Evolutionary conservation across 2,797 vertebrate genomes (phyloP), one percentile per base, ranked within the genome.

Genomic region (Spatula clypeata): DNA sequence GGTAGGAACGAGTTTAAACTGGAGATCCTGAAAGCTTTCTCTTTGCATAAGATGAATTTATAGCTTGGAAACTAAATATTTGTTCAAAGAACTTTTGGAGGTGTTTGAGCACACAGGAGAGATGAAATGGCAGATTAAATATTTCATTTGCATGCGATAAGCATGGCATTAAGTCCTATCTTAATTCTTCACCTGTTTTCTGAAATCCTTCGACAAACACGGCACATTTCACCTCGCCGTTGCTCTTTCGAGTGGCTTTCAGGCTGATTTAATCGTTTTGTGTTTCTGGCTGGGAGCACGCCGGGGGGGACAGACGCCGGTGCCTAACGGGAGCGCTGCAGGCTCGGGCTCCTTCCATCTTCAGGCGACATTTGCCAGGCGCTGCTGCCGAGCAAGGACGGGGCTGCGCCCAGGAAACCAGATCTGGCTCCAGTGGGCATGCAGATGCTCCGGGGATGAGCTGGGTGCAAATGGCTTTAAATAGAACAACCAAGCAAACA

Each of bases 1-100:
- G 82, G 93, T 75, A 84, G 54, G 82, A 96, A 96, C 86, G 44
- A 95, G 95, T 97, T 96, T 96, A 77, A 97, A 95, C 96, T 96
- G 86, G 97, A 96, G 79, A 62, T 72, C 88, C 88, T 96, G 90
- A 97, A 97, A 91, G 83, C 95, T 96, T 94, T 90, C 86, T 96
- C 95, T 97, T 97, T 97, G 96, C 94, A 95, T 96, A 93, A 94
- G 92, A 77, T 17, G 11, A 95, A 94, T 96, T 95, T 96, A 96
- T 92, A 85, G 88, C 87, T 95, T 97, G 86, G 88, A 97, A 97
- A 95, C 90, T 96, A 97, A 91, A 86, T 96, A 96, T 91, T 97
- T 97, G 93, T 96, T 96, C 87, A 97, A 98, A 97, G 86, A 42
- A 87, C 95, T 88, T 79, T 81, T 83, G 75, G 89, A 96, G 74